Evolutionary conservation across 1,140 invertebrate genomes (phyloP).

Genomic region (Drosophila hydei): DNA sequence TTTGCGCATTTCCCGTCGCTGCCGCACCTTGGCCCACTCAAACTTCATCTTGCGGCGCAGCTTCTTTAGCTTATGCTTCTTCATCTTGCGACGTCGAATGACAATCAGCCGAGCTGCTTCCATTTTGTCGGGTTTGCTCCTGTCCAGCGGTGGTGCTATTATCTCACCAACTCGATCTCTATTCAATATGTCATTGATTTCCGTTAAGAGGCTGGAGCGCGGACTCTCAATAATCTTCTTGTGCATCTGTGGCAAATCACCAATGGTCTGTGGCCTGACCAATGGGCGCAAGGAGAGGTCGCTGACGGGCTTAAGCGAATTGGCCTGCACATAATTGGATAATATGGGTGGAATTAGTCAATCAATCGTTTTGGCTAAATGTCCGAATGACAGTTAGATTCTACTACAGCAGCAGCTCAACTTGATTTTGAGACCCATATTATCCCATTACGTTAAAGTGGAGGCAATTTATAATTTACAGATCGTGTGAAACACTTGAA

Average conservation of each 20-base stretch:
- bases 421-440: constrained; percentile 68
- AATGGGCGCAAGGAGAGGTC: constrained; percentile 11
- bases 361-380: constrained; percentile 27
- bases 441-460: constrained; percentile 75
- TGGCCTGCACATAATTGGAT: constrained; percentile 81
- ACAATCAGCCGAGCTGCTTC: constrained; percentile 90
- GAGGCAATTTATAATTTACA: constrained; percentile 4
- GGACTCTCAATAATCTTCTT: constrained; percentile 70
- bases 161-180: constrained; percentile 59
- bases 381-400: constrained; percentile 9
- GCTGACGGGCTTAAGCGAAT: constrained; percentile 41
- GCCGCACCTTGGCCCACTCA: constrained; percentile 88
- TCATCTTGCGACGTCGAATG: constrained; percentile 93
- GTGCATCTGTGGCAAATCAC: constrained; percentile 49
- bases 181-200: constrained; percentile 71
- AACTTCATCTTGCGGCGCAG: constrained; percentile 91
- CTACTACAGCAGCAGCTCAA: constrained; percentile 52
- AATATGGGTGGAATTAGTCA: constrained; percentile 80
- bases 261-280: constrained; percentile 41
- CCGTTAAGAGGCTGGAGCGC: constrained; percentile 59
- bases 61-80: constrained; percentile 92
- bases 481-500: constrained; percentile 56
- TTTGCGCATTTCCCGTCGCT: constrained; percentile 88
- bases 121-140: constrained; percentile 85
- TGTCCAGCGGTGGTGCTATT: constrained; percentile 55